Evolutionary conservation across 2,888 invertebrate genomes (phyloP), one percentile per base, ranked within the genome.

Genomic region (Therioaphis trifolii): DNA sequence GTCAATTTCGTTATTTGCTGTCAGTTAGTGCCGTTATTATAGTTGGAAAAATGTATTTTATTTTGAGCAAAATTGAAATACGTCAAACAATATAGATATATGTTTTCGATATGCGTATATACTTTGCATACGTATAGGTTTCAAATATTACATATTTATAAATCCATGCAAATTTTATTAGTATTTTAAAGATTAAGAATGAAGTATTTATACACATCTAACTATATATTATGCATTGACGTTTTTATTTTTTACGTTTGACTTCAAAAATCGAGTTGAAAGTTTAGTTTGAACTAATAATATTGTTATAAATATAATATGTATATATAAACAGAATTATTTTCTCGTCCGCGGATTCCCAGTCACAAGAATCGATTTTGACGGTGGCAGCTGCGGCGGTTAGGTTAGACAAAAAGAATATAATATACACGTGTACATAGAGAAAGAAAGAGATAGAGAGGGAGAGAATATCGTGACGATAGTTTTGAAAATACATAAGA

Each of bases 261-360:
- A 78, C 78, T 78, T 35, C 66, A 78, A 78, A 78, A 66, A 78
- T 24, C 18, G 12, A 2, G n/a, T 76, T 71, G 46, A 49, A 24
- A 74, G 12, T 74, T 74, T 55, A 55, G 55, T 74, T 55, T 21
- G 74, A n/a, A 55, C 35, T 40, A 43, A 43, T 24, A 69, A 21
- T 40, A 66, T 55, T n/a, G 27, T 58, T 58, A 24, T 71, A 24
- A 58, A 7, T 40, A 18, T 74, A 35, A 76, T 18, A 43, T 18
- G 29, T 27, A 27, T 1, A 15, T 55, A 74, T 35, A 40, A n/a
- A 63, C 27, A 11, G 18, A 63, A 49, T 14, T 18, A 29, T 66
- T 63, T 74, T 35, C n/a, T 43, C 40, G 58, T 75, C 24, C 1
- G 12, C 77, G 24, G 46, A n/a, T 63, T 61, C 29, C 4, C 15